Evolutionary conservation across 2,797 vertebrate genomes (phyloP).

Genomic region (Brachyalestes nurse): DNA sequence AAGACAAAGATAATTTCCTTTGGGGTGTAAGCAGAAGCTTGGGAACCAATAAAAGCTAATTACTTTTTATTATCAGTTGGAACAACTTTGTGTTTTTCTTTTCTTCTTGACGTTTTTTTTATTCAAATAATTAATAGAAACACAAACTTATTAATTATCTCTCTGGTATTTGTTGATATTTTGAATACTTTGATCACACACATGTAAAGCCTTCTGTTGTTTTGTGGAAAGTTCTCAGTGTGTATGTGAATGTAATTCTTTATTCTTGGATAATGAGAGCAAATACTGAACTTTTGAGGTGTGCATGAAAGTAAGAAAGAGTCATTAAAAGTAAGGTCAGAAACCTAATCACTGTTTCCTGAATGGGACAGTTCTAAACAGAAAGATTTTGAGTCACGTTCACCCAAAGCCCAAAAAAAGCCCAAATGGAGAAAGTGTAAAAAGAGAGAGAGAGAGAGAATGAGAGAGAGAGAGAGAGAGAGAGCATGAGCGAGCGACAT

Average conservation of each 20-base stretch:
- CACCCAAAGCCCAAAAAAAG: constrained; percentile 37
- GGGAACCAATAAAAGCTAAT: constrained; percentile 41
- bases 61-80: constrained; percentile 34
- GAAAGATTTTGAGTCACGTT: constrained; percentile 30
- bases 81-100: constrained; percentile 23
- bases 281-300: no score
- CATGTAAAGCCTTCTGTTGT: neutral
- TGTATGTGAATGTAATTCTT: constrained; percentile 8
- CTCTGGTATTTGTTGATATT: neutral
- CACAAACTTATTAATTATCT: neutral
- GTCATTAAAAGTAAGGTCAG: no score
- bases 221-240: neutral
- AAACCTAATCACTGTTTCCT: neutral
- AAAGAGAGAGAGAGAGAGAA: constrained; percentile 7
- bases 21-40: constrained; percentile 52
- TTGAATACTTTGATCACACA: neutral
- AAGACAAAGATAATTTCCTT: constrained; percentile 61
- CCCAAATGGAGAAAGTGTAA: neutral
- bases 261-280: neutral
- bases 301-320: no score
- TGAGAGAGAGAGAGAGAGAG: constrained; percentile 28
- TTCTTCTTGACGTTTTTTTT: constrained; percentile 18
- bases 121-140: constrained; percentile 7
- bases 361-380: constrained; percentile 54
- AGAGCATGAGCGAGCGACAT: constrained; percentile 36